phyloP scores from a whole-genome alignment of 1,140 invertebrate genomes.

The Aphaenogaster rudis region DNA sequence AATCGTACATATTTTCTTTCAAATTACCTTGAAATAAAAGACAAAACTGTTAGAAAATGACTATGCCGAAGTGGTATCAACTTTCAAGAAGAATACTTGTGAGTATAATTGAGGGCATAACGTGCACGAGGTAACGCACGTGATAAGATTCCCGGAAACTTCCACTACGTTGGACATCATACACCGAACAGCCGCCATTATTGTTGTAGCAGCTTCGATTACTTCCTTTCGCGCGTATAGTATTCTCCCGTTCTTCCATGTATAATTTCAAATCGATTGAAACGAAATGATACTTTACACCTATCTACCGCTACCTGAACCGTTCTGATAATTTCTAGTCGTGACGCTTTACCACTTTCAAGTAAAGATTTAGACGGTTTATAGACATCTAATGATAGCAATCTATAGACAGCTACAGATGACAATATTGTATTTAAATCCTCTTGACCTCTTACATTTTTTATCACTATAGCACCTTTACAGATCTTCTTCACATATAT shows the following conservation, averaged over 20 bases:
- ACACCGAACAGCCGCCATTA: conserved; percentile 2
- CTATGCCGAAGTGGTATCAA: background rate
- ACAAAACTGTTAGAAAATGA: background rate
- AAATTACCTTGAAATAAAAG: background rate
- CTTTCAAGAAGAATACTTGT: background rate
- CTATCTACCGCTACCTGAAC: background rate
- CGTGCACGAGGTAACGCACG: background rate
- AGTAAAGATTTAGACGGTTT: background rate
- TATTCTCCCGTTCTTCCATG: background rate
- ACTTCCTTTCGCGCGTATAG: background rate
- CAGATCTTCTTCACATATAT: background rate
- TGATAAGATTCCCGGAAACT: conserved; percentile 14
- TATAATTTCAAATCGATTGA: conserved; percentile 54
- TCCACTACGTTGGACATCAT: conserved; percentile 10
- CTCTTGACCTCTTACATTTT: background rate
- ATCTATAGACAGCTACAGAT: background rate
- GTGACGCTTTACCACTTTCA: background rate
- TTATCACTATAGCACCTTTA: background rate
- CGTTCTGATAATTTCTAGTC: conserved; percentile 22
- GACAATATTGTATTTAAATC: background rate
- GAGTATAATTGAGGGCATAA: background rate
- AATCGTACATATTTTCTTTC: background rate
- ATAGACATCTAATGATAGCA: background rate
- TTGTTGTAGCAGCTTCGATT: conserved; percentile 30
- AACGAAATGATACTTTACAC: background rate